phyloP scores from a whole-genome alignment of 2,113 vertebrate genomes.

The Neogobius melanostomus region DNA sequence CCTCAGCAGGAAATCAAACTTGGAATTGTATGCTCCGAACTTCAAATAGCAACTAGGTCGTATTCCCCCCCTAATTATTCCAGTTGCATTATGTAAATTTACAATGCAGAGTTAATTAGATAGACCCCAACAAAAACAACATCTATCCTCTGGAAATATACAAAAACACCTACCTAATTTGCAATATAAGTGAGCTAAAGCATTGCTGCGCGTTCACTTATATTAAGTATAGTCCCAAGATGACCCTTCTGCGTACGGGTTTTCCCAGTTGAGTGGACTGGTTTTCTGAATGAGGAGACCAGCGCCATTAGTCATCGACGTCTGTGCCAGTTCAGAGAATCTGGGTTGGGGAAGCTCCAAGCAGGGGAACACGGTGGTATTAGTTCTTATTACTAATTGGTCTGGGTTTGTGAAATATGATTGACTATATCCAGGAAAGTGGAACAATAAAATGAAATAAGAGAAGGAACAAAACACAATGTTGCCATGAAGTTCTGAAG shows the following conservation, averaged over 20 bases:
- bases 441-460: slow-evolving; percentile 11
- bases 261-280: background rate
- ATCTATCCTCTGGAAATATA: too few relatives aligned
- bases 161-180: too few relatives aligned
- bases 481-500: too few relatives aligned
- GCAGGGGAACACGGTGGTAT: background rate
- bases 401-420: background rate
- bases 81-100: slow-evolving; percentile 25
- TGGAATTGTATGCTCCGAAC: slow-evolving; percentile 22
- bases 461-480: slow-evolving; percentile 14
- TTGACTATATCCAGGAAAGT: background rate
- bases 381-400: background rate
- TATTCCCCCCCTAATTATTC: slow-evolving; percentile 25
- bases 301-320: slow-evolving; percentile 18
- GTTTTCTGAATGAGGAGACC: slow-evolving; percentile 19
- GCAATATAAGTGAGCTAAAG: too few relatives aligned
- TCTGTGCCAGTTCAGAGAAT: slow-evolving; percentile 9
- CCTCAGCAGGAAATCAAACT: slow-evolving; percentile 2
- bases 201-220: too few relatives aligned
- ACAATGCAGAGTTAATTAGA: background rate
- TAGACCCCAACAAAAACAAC: too few relatives aligned
- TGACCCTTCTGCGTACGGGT: background rate
- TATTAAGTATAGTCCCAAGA: slow-evolving; percentile 9
- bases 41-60: slow-evolving; percentile 39
- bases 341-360: slow-evolving; percentile 29